Conservation (phyloP, 1,140 invertebrate species). For the Ceratina calcarata region DNA sequence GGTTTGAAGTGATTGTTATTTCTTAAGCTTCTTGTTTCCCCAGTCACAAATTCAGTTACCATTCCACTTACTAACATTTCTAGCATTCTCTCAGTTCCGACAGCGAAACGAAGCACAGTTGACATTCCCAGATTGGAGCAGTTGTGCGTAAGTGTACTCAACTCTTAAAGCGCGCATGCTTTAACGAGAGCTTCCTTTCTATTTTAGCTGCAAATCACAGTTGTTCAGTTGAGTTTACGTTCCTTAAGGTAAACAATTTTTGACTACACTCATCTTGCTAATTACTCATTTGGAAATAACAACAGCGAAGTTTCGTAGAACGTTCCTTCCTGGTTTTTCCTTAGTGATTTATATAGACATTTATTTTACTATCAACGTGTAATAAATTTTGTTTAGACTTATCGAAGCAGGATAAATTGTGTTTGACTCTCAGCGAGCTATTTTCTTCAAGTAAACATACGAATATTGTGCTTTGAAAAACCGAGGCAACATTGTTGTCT, state of each 20-base stretch:
- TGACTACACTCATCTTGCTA: neutral
- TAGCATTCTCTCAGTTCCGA: too few species aligned
- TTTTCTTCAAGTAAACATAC: too few species aligned
- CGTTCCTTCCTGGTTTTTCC: neutral
- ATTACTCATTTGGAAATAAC: neutral
- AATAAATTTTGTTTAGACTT: neutral
- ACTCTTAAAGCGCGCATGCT: neutral
- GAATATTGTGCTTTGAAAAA: too few species aligned
- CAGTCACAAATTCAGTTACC: neutral
- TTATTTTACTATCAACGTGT: too few species aligned
- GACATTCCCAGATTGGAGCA: neutral
- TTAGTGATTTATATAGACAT: neutral
- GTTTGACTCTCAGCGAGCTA: too few species aligned
- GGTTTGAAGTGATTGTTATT: too few species aligned
- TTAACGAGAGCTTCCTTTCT: neutral
- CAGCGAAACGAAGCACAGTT: neutral
- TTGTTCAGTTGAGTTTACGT: neutral
- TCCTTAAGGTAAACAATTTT: neutral
- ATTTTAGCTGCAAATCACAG: slow-evolving; percentile 7
- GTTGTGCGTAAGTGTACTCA: neutral
- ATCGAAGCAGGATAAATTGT: neutral
- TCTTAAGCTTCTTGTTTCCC: too few species aligned
- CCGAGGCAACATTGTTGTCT: too few species aligned
- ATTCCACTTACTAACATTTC: neutral
- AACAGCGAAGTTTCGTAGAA: neutral